Base-by-base conservation (phyloP, 53 echinoderm and acorn worm genomes). In the Patiria pectinifera region DNA sequence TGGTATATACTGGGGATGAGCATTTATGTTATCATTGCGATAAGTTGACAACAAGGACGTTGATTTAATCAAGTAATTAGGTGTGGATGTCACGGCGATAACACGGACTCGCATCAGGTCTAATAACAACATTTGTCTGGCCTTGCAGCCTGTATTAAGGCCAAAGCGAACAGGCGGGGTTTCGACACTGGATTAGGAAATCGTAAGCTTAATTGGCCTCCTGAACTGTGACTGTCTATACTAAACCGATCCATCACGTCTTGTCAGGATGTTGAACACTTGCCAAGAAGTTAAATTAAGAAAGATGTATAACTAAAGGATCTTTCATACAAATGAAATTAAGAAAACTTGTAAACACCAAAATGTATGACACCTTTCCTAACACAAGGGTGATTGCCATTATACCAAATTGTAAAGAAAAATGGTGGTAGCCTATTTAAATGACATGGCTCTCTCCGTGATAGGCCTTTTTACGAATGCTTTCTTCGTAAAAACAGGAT, bases 41-140 rank as follows among this genome's bases (percentile, higher is more conserved):
- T 90, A 70, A 90, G 90, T 80, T 90, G 81, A 90, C 90, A 90
- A 90, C 80, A 81, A 90, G 90, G 46, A 90, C 80, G 69, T 69
- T 90, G 81, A 90, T 90, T 90, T 90, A 90, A 90, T 90, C 90
- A 90, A 80, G 90, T 90, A 90, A 90, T 90, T 90, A 80, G 81
- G 90, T 90, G 90, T 89, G 66, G 69, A 81, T 90, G 77, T 81
- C 90, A 15, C 11, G 44, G 90, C 69, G 90, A 90, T 90, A 90
- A 90, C 90, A 90, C 6, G 90, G 48, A 1, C 46, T 63, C 44
- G 79, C 49, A 84, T 84, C 84, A 66, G 81, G 47, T 24, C 47
- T 22, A 69, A 90, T 80, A 80, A 80, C 81, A 90, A 90, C 90
- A 90, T 62, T 46, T 45, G 81, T 14, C 61, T 59, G 45, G 59